phyloP scores from a whole-genome alignment of 1,140 invertebrate genomes.

The Mactra quadrangularis region DNA sequence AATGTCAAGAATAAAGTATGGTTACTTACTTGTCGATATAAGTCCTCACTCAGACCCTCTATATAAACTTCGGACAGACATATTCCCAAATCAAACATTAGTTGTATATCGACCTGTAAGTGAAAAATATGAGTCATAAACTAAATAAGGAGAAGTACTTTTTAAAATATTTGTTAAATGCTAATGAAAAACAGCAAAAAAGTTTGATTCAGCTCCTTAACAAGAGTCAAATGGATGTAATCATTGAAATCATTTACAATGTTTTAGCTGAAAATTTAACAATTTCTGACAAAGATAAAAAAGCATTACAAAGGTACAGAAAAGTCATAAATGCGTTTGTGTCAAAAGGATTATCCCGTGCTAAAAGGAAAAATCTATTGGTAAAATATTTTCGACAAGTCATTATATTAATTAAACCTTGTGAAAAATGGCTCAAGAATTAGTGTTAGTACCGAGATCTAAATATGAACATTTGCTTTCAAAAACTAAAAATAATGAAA shows the following conservation, averaged over 20 bases:
- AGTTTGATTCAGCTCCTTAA: neutral
- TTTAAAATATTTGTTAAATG: neutral
- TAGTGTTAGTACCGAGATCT: constrained; percentile 21
- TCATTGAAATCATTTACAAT: constrained; percentile 50
- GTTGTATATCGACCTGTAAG: constrained; percentile 36
- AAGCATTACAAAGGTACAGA: constrained; percentile 27
- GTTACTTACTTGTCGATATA: constrained; percentile 46
- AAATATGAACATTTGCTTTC: constrained; percentile 4
- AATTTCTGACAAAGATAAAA: constrained; percentile 29
- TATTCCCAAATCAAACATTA: constrained; percentile 34
- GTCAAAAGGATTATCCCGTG: neutral
- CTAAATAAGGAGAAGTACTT: neutral
- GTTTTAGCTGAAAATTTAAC: constrained; percentile 10
- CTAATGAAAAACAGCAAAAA: neutral
- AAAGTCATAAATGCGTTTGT: constrained; percentile 17
- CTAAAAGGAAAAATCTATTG: neutral
- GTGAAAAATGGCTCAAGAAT: constrained; percentile 3
- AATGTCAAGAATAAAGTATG: constrained; percentile 47
- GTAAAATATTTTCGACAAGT: neutral
- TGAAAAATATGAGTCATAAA: constrained; percentile 5
- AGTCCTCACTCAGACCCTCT: constrained; percentile 27
- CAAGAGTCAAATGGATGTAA: constrained; percentile 7
- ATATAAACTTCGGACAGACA: constrained; percentile 50
- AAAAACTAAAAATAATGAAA: constrained; percentile 13
- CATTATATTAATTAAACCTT: neutral